Base-by-base conservation (phyloP, 2,888 invertebrate species). In the Smittia aterrima region DNA sequence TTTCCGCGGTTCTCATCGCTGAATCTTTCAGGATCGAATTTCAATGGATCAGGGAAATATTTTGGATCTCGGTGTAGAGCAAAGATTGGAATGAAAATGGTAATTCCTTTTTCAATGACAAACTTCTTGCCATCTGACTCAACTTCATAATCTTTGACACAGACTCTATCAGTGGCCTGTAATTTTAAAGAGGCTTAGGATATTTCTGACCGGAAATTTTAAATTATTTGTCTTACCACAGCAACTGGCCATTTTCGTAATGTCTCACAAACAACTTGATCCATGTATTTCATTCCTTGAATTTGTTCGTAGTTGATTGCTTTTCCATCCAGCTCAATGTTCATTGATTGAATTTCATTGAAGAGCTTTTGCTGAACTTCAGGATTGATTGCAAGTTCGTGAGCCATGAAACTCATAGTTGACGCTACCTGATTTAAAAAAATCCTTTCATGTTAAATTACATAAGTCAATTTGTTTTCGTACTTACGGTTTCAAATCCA, bases 1-100 rank as follows among this genome's bases (percentile, higher is more conserved):
- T 82, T 82, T 0, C 81, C 79, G 76, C 85, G 86, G 77, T 87
- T 87, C 76, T 87, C 85, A 0, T 86, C 85, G 1, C 82, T 86
- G 77, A 88, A 88, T 18, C 88, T 79, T 76, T 87, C 83, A 6
- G 88, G 88, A 78, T 88, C 85, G 71, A 88, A 88, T 77, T 85
- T 85, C 0, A 80, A 77, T 0, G 88, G 88, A 11, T 88, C 81
- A 0, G 86, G 84, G 78, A 81, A 88, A 78, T 82, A 85, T 18
- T 84, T 78, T 0, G 86, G 83, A 78, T 87, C 85, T 16, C 80
- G 83, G 75, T 88, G 87, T 53, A 86, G 78, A 0, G 82, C 82
- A 77, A 81, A 82, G 0, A 81, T 77, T 0, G 86, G 85, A 32
- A 86, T 78, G 76, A 79, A 79, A 11, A 58, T 20, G 24, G 3